Evolutionary conservation across 2,888 invertebrate species (phyloP), one percentile per base, ranked within the genome.

Genomic region (Cheilosia impressa): DNA sequence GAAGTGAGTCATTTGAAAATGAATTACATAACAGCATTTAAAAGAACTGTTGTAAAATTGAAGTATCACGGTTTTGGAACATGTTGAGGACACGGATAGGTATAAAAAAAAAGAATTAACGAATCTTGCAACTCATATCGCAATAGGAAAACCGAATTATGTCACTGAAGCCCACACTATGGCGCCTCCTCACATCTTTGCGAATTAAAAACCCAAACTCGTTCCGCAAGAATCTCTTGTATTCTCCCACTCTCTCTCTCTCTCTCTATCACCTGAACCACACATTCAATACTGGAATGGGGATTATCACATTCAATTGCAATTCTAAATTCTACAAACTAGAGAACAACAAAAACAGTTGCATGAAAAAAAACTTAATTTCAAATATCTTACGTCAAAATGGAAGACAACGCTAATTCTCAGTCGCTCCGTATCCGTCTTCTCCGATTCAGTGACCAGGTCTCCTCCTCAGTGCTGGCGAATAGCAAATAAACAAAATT

Each of bases 401-500:
- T 85, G 81, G 85, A 85, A 81, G 85, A 81, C 85, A 85, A 52
- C 72, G 72, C 72, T 58, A 81, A 60, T 19, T 81, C 72, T 85
- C 85, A 85, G 57, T 79, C 85, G 19, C 22, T 77, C 17, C 78
- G 78, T 13, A 66, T 55, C 73, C 87, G 60, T 69, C 87, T 68
- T 55, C 84, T 73, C 45, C 87, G 69, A 75, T 87, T 89, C 82
- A 77, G 77, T 17, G 89, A 92, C 95, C 95, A 96, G 2, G 93
- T 91, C 88, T 96, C 96, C 91, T 96, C 96, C 50, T 95, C 94
- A 0, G 96, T 96, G 88, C 96, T 96, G 2, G 96, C 96, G 90
- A 96, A 96, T 88, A 96, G 93, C 80, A 97, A 92, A 90, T 97
- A 97, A 90, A 97, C 95, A 47, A 95, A 93, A 92, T 96, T 96